phyloP scores from a whole-genome alignment of 2,888 invertebrate genomes.

The Eilema griseolum region DNA sequence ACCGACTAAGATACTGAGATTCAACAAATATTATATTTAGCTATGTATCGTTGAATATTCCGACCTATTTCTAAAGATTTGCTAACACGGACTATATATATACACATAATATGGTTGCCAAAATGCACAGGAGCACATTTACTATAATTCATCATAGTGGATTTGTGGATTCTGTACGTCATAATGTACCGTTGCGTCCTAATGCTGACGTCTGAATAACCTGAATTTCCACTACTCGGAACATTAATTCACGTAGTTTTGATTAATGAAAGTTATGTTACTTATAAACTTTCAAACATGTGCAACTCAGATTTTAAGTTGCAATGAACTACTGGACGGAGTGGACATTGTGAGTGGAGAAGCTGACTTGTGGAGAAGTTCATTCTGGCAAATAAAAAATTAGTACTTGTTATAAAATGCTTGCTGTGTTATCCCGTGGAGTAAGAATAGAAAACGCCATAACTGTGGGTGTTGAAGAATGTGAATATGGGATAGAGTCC shows the following conservation, averaged over 20 bases:
- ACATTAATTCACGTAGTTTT: slow-evolving; percentile 36
- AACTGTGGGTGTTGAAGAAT: no score
- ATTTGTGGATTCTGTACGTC: slow-evolving; percentile 53
- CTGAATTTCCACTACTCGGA: slow-evolving; percentile 28
- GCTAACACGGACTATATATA: slow-evolving; percentile 14
- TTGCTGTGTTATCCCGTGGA: no score
- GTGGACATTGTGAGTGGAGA: not conserved
- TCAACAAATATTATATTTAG: no score
- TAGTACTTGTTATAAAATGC: no score
- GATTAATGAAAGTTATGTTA: slow-evolving; percentile 32
- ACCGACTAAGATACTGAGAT: no score
- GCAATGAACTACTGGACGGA: not conserved
- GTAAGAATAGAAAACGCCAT: no score
- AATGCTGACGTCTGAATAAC: slow-evolving; percentile 38
- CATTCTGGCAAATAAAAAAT: not conserved
- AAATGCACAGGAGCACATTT: slow-evolving; percentile 53
- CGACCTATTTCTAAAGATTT: slow-evolving; percentile 9
- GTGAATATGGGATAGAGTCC: no score
- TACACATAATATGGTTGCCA: slow-evolving; percentile 41
- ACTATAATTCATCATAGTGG: slow-evolving; percentile 57
- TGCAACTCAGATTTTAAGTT: not conserved
- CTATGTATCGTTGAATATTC: not conserved
- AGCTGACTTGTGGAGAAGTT: not conserved
- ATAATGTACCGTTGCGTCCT: slow-evolving; percentile 39
- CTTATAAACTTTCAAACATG: not conserved